Evolutionary conservation across 1,140 invertebrate genomes (phyloP), one percentile per base, ranked within the genome.

Genomic region (Goniozus legneri): DNA sequence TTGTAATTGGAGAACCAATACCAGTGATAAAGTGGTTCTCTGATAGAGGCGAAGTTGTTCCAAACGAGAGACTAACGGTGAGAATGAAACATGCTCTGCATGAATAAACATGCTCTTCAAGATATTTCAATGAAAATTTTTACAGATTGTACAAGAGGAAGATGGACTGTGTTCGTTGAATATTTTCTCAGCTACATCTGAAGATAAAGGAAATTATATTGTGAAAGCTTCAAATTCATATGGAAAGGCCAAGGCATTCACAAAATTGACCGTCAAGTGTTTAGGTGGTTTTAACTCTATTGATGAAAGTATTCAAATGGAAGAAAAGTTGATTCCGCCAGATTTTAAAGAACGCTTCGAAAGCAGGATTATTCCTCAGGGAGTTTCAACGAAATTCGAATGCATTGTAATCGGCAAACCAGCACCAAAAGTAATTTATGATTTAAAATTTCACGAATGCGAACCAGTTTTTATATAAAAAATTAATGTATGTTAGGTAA

Each of bases 201-300:
- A 83, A 37, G 84, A 91, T 58, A 84, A 84, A 58, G 88, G 88
- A 2, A 84, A 88, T 41, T 91, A 90, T 60, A 86, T 85, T 0
- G 84, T 84, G 0, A 86, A 86, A 62, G 88, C 88, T 0, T 77
- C 74, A 1, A 91, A 90, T 67, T 59, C 71, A 14, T 73, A 78
- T 15, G 89, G 89, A n/a, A 86, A 90, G 55, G 86, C 85, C 1
- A 89, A 89, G 62, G 88, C 87, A 56, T 88, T 90, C 49, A 85
- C 87, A 0, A 84, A 88, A 52, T 60, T 92, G 2, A 88, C 86
- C 32, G 85, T 89, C 0, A 86, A 85, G 67, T 75, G 80, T 0
- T 71, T 80, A 7, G 75, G 74, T 33, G 66, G 70, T 22, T 71
- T 71, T 42, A 47, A 60, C 31, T 52, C 67, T 16, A 69, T 71